Conservation (phyloP, 2,113 vertebrate genomes). For the Vidua chalybeata region DNA sequence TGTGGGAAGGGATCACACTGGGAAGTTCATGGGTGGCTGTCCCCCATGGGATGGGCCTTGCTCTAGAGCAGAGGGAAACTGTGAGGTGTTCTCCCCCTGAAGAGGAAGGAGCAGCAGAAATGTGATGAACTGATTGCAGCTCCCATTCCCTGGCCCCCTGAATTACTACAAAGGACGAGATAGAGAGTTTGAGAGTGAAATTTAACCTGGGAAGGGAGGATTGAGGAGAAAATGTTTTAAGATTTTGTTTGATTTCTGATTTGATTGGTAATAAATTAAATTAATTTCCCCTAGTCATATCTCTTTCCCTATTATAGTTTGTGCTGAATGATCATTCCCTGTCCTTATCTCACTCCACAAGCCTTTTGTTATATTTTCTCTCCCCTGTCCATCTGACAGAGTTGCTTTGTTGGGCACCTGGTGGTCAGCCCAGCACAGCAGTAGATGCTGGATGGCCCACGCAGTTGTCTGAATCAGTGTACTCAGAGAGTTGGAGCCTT, state of each 20-base stretch:
- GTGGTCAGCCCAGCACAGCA: neutral
- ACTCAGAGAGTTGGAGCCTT: neutral
- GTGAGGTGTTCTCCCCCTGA: neutral
- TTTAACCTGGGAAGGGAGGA: neutral
- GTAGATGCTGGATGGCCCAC: neutral
- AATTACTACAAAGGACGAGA: neutral
- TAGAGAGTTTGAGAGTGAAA: neutral
- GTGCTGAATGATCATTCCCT: neutral
- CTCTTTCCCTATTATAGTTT: neutral
- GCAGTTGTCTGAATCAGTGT: neutral
- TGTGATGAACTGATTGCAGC: neutral
- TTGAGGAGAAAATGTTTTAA: neutral
- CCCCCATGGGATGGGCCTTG: accelerated
- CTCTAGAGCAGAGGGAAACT: neutral
- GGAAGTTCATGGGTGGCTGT: neutral
- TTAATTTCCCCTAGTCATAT: neutral
- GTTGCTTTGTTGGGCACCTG: neutral
- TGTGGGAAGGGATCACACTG: neutral
- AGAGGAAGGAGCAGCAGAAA: neutral
- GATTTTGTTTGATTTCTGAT: neutral
- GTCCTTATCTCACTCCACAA: neutral
- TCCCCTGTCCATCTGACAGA: neutral
- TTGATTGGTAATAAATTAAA: neutral
- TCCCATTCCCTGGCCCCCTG: neutral
- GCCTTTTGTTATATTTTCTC: neutral